Percentiles rank a stretch among this genome's conserved stretches.
These are phyloP conservation scores for Montifringilla adamsi DNA, from an alignment of 2,113 vertebrate genomes.

Conservation along the genomic window DNA sequence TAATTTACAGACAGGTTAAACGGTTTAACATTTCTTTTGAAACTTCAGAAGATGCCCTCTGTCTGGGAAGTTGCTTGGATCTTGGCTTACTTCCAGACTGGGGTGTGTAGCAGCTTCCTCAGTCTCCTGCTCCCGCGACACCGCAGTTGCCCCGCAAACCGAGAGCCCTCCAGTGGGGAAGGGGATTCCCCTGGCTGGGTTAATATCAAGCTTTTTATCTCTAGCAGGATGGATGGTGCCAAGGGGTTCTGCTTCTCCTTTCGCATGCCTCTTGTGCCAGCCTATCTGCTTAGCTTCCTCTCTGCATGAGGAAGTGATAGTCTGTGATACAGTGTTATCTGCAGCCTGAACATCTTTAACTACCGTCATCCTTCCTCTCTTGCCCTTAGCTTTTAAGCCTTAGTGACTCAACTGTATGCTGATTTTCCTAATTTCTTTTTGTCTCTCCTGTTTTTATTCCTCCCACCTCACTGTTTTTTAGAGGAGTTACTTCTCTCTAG, in stretches of 20 bases:
- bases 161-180: not conserved
- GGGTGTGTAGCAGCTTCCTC: not conserved
- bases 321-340: not conserved
- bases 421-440: not conserved
- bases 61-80: not conserved
- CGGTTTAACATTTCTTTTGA: not conserved
- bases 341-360: not conserved
- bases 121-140: not conserved
- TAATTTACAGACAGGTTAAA: not conserved
- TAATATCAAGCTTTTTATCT: not conserved
- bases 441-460: not conserved
- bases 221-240: not conserved
- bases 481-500: not conserved
- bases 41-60: not conserved
- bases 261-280: not conserved
- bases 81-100: not conserved
- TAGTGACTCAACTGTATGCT: not conserved
- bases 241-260: constrained; percentile 6
- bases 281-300: not conserved
- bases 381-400: not conserved
- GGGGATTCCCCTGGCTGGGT: not conserved
- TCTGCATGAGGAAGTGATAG: constrained; percentile 34
- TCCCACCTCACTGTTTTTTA: not conserved
- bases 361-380: not conserved
- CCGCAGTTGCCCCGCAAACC: accelerated